Base-by-base conservation (phyloP, 2,888 invertebrate genomes). In the Campoplex capitator region DNA sequence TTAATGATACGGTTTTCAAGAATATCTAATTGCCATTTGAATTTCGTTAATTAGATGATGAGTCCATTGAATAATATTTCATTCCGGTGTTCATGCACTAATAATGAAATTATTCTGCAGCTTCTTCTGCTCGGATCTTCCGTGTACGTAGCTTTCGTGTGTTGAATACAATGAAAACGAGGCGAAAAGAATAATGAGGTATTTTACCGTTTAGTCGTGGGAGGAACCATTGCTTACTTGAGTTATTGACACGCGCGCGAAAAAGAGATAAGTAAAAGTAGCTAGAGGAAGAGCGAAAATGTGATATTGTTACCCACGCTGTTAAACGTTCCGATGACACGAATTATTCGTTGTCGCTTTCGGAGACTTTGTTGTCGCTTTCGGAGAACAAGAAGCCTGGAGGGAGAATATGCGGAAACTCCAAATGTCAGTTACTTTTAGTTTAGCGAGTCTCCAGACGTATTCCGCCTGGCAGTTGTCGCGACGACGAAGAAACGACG, bases 381-480 rank as follows among this genome's bases (percentile, higher is more conserved):
- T 28, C 16, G 32, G n/a, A 23, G n/a, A 28, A 71, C 11, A 1
- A 18, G 71, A 32, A 16, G 32, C 62, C 16, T 71, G 71, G 71
- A 51, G 71, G 71, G 71, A 71, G 71, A 71, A 71, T 28, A 32
- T 32, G 48, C 71, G 71, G 48, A 48, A 48, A 48, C 18, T 71
- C 71, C 32, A 32, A 71, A 71, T 71, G 71, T 71, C 51, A 71
- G 48, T 71, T 51, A 54, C 73, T 73, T 73, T 73, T 54, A 11
- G 73, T 23, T 38, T 54, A 23, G 54, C 73, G 54, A 73, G 54
- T n/a, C 54, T 73, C 51, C n/a, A 35, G n/a, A 54, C 38, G 73
- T 38, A 35, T 73, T n/a, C 35, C 28, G 48, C 48, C n/a, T 68
- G 67, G 4, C 54, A 51, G 54, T 54, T 38, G 9, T 35, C 73